Base-by-base conservation (phyloP, 1,140 invertebrate genomes). In the Caenorhabditis elegans region DNA sequence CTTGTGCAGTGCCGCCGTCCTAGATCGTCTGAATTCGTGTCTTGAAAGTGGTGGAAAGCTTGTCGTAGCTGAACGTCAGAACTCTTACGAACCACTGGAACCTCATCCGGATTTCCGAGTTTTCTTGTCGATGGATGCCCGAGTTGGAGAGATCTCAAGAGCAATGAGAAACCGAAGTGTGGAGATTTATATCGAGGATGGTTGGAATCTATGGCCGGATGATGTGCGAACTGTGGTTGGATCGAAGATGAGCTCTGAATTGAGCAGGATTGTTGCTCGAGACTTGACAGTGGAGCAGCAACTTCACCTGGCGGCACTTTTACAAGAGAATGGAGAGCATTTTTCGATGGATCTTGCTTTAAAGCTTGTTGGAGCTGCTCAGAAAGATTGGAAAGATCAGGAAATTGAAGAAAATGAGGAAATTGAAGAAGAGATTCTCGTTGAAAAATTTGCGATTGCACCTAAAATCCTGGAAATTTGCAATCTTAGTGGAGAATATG, bases 91-190 rank as follows among this genome's bases (percentile, higher is more conserved):
- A 55, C 92, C 92, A 31, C 93, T 98, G 19, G 93, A 91, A 86
- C 96, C 96, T 1, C 95, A 99, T 90, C 91, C 93, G 43, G 93
- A 98, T 88, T 89, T 55, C 80, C 93, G 96, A 65, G 92, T 98
- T 19, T 97, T 99, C 89, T 92, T 99, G 43, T 94, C 95, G 0
- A 95, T 98, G 93, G 94, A 99, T 92, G 95, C 96, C 0, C 93
- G 93, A 86, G 93, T 95, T 91, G 97, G 96, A 0, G 95, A 97
- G 90, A 94, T 99, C 80, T 99, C 97, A 3, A 93, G 96, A 88
- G 97, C 97, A 0, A 98, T 99, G 97, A 93, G 96, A 82, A 99
- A 99, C 90, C 92, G 97, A 89, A 96, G 96, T 3, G 93, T 98
- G 0, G 97, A 99, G 92, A 94, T 99, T 84, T 96, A 92, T 86